Base-by-base conservation (phyloP, 2,797 vertebrate genomes). In the Malurus leucopterus region DNA sequence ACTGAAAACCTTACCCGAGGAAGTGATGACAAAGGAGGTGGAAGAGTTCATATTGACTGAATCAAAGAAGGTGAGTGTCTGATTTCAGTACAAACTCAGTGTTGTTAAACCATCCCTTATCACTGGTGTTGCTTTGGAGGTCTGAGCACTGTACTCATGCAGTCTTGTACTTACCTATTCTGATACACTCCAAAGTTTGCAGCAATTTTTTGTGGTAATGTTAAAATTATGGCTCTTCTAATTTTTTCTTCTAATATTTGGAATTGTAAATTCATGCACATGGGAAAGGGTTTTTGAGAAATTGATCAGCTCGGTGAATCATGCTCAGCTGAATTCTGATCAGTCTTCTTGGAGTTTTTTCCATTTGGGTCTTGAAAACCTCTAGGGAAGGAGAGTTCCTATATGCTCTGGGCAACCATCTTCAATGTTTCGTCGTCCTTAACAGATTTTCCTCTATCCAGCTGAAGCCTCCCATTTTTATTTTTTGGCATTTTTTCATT, bases 11-110 rank as follows among this genome's bases (percentile, higher is more conserved):
- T 96, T 99, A 71, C 96, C 99, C 8, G 99, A 99, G 77, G 99
- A 99, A 12, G 97, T 98, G 47, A 97, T 99, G 98, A 99, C 98
- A 43, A 99, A 99, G 91, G 99, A 99, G 71, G 98, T 99, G 51
- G 99, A 99, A 92, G 99, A 99, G 4, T 98, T 98, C 30, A 97
- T 99, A 85, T 96, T 99, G 85, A 93, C 98, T 21, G 99, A 99
- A 92, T 99, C 99, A 32, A 99, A 99, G 96, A 99, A 99, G 98
- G 99, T 99, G 65, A 84, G 81, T 21, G 13, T 71, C 47, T 63
- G 32, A 20, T 69, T 88, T 82, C 26, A 12, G 21, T 74, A 46
- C 30, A 78, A n/a, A n/a, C 17, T 43, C 24, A 36, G 19, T 72
- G 5, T 40, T 78, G 26, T 58, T 77, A 67, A 82, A 50, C 43